A percentile compares a stretch with the other conserved stretches of the same genome.
phyloP scores from a whole-genome alignment of 2,797 vertebrate genomes.

The Melanogrammus aeglefinus region DNA sequence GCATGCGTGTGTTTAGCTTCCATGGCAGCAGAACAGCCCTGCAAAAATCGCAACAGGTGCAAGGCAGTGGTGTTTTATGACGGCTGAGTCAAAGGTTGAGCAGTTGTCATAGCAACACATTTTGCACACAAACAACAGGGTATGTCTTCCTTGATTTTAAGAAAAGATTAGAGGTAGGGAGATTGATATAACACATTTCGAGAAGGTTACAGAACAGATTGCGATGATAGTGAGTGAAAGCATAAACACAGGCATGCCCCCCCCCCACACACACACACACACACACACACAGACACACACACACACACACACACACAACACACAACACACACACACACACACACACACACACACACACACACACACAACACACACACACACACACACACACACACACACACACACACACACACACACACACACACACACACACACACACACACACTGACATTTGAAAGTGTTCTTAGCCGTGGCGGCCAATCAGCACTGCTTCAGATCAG shows the following conservation, averaged over 20 bases:
- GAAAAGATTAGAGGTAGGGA: conserved; percentile 38
- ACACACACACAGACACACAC: too few species aligned
- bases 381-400: conserved; percentile 21
- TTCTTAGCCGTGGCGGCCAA: not conserved
- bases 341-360: too few species aligned
- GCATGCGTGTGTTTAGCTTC: conserved; percentile 44
- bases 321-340: conserved; percentile 9
- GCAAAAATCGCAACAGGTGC: conserved; percentile 61
- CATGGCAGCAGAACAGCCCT: conserved; percentile 60
- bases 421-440: too few species aligned
- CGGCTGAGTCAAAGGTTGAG: conserved; percentile 55
- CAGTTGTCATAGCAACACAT: conserved; percentile 60
- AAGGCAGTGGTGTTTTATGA: conserved; percentile 45
- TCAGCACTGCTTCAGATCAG: not conserved
- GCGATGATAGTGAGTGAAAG: conserved; percentile 7
- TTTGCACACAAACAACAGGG: conserved; percentile 54
- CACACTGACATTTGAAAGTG: not conserved
- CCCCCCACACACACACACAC: not conserved
- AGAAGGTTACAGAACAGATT: conserved; percentile 16
- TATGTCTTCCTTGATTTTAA: conserved; percentile 42
- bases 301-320: conserved; percentile 8
- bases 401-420: not conserved
- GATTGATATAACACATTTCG: conserved; percentile 18
- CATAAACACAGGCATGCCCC: conserved; percentile 28
- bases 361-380: conserved; percentile 11